phyloP scores from a whole-genome alignment of 1,140 invertebrate genomes.

The Drosophila lowei region DNA sequence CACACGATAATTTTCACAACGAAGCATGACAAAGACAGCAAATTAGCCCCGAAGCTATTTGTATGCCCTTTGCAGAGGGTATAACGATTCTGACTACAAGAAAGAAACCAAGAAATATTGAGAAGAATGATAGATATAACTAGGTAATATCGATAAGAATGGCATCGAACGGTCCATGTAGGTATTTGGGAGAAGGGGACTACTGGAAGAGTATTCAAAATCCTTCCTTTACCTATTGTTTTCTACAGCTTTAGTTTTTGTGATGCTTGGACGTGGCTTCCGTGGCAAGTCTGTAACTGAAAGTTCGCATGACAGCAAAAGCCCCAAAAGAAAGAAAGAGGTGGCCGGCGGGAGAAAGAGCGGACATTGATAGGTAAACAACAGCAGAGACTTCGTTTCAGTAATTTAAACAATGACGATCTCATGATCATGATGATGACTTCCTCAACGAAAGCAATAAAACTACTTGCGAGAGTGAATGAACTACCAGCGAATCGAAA shows the following conservation, averaged over 20 bases:
- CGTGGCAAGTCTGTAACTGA: slow-evolving; percentile 55
- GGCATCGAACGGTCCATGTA: too few relatives aligned
- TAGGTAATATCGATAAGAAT: too few relatives aligned
- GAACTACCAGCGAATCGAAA: slow-evolving; percentile 39
- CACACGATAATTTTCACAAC: slow-evolving; percentile 65
- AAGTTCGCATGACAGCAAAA: slow-evolving; percentile 64
- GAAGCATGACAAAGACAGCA: slow-evolving; percentile 54
- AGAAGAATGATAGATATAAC: too few relatives aligned
- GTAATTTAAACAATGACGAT: slow-evolving; percentile 31
- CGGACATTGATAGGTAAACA: slow-evolving; percentile 40
- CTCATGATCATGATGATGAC: slow-evolving; percentile 40
- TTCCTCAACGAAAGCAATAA: slow-evolving; percentile 43
- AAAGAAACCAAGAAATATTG: too few relatives aligned
- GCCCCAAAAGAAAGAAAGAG: slow-evolving; percentile 10
- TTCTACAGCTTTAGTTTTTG: slow-evolving; percentile 23
- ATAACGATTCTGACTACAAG: too few relatives aligned
- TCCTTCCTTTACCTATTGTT: background rate
- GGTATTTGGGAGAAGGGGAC: too few relatives aligned
- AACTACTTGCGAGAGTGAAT: slow-evolving; percentile 53
- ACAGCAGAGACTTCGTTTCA: slow-evolving; percentile 44
- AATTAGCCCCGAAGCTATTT: slow-evolving; percentile 48
- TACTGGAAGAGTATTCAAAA: too few relatives aligned
- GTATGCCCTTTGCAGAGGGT: slow-evolving; percentile 1
- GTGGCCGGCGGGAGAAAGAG: background rate
- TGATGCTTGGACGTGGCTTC: slow-evolving; percentile 54